Evolutionary conservation across 2,797 vertebrate genomes (phyloP).

Genomic region (Hozukius guyotensis): DNA sequence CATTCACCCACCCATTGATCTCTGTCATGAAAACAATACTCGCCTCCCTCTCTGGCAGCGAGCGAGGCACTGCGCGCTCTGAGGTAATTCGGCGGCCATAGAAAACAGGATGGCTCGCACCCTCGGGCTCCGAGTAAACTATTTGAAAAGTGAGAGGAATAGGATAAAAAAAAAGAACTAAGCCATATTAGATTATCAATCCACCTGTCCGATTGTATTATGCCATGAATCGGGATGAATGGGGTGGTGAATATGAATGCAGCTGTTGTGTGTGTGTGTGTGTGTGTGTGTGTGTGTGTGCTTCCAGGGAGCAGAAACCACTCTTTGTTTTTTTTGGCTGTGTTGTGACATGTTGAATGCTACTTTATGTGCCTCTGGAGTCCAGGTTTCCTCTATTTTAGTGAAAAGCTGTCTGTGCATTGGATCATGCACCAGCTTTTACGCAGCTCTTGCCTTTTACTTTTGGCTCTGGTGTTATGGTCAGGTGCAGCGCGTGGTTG

Average conservation of each 20-base stretch:
- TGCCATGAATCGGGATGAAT: slow-evolving; percentile 56
- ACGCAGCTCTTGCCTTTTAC: slow-evolving; percentile 20
- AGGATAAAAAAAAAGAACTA: slow-evolving; percentile 54
- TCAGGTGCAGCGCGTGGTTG: slow-evolving; percentile 33
- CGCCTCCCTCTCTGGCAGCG: slow-evolving; percentile 79
- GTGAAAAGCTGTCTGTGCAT: slow-evolving; percentile 11
- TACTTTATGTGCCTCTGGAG: slow-evolving; percentile 40
- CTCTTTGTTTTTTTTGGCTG: slow-evolving; percentile 39
- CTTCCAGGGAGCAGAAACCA: slow-evolving; percentile 44
- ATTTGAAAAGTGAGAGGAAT: slow-evolving; percentile 79
- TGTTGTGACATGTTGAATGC: slow-evolving; percentile 64
- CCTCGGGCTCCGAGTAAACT: slow-evolving; percentile 78
- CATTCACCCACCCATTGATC: slow-evolving; percentile 88
- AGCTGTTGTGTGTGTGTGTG: slow-evolving; percentile 41
- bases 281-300: slow-evolving; percentile 47
- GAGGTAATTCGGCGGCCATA: slow-evolving; percentile 79
- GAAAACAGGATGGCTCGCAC: slow-evolving; percentile 76
- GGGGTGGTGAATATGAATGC: slow-evolving; percentile 58
- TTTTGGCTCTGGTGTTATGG: slow-evolving; percentile 34
- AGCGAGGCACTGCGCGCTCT: slow-evolving; percentile 76
- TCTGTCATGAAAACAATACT: slow-evolving; percentile 88
- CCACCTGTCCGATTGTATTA: slow-evolving; percentile 75
- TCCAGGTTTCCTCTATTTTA: slow-evolving; percentile 15
- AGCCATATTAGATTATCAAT: slow-evolving; percentile 81
- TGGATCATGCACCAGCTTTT: slow-evolving; percentile 7